Evolutionary conservation across 2,113 vertebrate genomes (phyloP).

Genomic region (Dolichotis patagonum): DNA sequence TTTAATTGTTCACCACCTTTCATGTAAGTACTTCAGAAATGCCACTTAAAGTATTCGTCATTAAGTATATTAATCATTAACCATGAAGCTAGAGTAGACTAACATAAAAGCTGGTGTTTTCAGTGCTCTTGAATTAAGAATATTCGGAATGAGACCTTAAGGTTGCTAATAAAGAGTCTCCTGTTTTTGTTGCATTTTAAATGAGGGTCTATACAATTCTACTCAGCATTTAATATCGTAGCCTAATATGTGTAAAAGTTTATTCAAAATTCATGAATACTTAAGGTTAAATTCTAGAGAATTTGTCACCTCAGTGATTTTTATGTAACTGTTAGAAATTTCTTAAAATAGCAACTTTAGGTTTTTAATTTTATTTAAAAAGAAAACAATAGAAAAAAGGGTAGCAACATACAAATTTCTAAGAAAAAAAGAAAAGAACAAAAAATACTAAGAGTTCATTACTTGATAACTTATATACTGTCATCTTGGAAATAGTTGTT

Average conservation of each 20-base stretch:
- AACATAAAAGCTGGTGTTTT: conserved; percentile 59
- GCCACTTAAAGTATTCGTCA: conserved; percentile 82
- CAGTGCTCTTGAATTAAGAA: conserved; percentile 67
- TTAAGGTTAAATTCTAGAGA: conserved; percentile 40
- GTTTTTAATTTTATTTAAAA: too few relatives aligned
- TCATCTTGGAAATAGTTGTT: too few relatives aligned
- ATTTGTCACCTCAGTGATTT: neutral
- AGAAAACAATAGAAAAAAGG: too few relatives aligned
- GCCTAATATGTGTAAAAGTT: conserved; percentile 2
- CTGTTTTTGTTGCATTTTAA: conserved; percentile 51
- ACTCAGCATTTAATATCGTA: conserved; percentile 65
- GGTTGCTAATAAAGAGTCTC: conserved; percentile 57
- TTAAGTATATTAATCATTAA: conserved; percentile 79
- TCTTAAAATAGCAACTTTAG: neutral
- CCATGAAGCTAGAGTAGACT: conserved; percentile 57
- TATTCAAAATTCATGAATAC: conserved; percentile 37
- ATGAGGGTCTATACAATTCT: conserved; percentile 57
- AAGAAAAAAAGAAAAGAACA: too few relatives aligned
- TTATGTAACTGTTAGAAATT: neutral
- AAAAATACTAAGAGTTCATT: too few relatives aligned
- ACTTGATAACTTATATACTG: too few relatives aligned
- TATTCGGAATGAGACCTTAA: conserved; percentile 66
- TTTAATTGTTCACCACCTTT: conserved; percentile 85
- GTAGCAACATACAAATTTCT: too few relatives aligned
- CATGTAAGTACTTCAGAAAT: conserved; percentile 80